These are phyloP conservation scores for Mesitornis unicolor DNA, from an alignment of 2,113 vertebrate genomes.

Conservation along the genomic window DNA sequence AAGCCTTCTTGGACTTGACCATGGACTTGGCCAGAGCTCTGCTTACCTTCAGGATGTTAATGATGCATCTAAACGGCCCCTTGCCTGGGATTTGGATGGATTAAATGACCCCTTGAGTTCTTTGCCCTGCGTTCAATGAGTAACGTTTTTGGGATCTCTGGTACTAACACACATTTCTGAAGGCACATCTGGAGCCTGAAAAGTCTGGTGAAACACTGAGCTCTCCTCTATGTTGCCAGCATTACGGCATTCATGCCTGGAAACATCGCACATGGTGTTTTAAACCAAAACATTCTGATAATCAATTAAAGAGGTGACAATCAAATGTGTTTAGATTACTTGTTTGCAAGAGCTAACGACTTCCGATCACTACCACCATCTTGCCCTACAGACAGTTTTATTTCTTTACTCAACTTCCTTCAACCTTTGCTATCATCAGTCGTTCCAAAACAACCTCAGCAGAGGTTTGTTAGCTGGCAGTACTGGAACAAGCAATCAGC, in stretches of 20 bases:
- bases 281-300: neutral
- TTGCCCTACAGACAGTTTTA: neutral
- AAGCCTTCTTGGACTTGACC: neutral
- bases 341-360: neutral
- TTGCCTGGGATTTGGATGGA: neutral
- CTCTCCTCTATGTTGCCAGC: neutral
- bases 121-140: neutral
- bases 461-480: neutral
- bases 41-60: neutral
- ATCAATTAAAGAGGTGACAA: neutral
- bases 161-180: neutral
- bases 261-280: neutral
- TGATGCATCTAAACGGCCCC: neutral
- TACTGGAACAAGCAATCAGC: neutral
- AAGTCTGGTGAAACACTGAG: neutral
- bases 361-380: neutral
- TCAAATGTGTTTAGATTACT: neutral
- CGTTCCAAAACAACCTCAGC: rapidly evolving
- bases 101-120: neutral
- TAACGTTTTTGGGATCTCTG: neutral
- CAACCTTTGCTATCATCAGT: neutral
- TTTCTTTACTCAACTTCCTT: neutral
- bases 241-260: neutral
- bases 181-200: neutral
- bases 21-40: neutral